phyloP scores from a whole-genome alignment of 2,888 invertebrate species.

The Aporophyla lueneburgensis region DNA sequence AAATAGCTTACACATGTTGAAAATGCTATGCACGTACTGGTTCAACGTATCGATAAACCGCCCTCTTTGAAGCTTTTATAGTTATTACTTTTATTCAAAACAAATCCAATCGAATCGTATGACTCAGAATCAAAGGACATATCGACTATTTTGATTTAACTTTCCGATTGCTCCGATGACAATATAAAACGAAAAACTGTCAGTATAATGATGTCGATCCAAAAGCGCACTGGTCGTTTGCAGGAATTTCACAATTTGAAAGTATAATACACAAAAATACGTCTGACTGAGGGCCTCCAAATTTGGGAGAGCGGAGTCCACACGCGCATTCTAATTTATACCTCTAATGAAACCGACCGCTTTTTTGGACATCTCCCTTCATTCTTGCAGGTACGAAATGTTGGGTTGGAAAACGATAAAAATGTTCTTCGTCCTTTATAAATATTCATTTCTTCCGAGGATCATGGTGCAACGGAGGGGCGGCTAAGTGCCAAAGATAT shows the following conservation, averaged over 20 bases:
- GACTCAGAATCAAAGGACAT: conserved; percentile 21
- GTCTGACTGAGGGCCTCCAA: conserved; percentile 70
- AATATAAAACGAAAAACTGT: conserved; percentile 73
- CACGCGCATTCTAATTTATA: conserved; percentile 85
- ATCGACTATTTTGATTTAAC: conserved; percentile 59
- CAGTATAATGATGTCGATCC: conserved; percentile 79
- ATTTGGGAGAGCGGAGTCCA: conserved; percentile 77
- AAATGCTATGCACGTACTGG: conserved; percentile 55
- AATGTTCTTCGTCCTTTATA: conserved; percentile 81
- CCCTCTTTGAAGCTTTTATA: conserved; percentile 36
- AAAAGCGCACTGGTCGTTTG: conserved; percentile 75
- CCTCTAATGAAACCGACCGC: conserved; percentile 84
- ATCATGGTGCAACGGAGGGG: conserved; percentile 68
- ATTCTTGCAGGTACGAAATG: conserved; percentile 80
- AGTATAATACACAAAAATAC: conserved; percentile 86
- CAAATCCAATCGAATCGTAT: conserved; percentile 45
- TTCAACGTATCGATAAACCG: conserved; percentile 54
- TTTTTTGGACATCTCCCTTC: conserved; percentile 78
- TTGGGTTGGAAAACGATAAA: conserved; percentile 81
- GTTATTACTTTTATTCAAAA: conserved; percentile 59
- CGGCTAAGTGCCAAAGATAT: conserved; percentile 83
- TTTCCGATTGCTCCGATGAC: conserved; percentile 52
- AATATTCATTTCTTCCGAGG: conserved; percentile 84
- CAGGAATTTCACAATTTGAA: conserved; percentile 83
- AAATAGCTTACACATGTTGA: conserved; percentile 62